Evolutionary conservation across 2,888 invertebrate species (phyloP), one percentile per base, ranked within the genome.

Genomic region (Dyspetes luteomarginatus): DNA sequence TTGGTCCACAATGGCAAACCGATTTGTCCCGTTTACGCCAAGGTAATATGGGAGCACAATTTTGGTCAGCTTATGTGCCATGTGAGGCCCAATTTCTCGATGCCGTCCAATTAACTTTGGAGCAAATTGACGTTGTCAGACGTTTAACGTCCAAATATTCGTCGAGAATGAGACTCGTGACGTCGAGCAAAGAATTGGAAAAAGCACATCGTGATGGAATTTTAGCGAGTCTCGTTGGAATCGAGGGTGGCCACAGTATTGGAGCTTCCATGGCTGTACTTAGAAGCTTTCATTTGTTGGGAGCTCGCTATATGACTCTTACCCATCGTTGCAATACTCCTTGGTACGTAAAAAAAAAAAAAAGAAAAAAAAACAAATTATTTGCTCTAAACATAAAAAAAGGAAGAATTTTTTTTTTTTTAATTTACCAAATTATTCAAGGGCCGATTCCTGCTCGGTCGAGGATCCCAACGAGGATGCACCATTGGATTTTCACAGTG

Each of bases 261-360:
- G 95, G 95, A 78, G 94, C 95, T 71, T 95, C 95, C 75, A 92
- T 95, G 86, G 95, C 94, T 0, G 94, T 94, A 1, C 92, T 95
- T 3, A 92, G 95, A 15, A 95, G 95, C 87, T 94, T 95, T 88
- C 95, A 95, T 89, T 92, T 94, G 65, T 91, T 95, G 3, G 95
- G 95, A 5, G 94, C 94, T 15, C 93, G 95, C 30, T 94, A 95
- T 86, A 93, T 95, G 90, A 95, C 95, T 0, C 90, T 95, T 9
- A 95, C 95, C 0, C 95, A 95, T 87, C 94, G 94, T 86, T 95
- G 95, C 89, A 94, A 94, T 68, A 95, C 95, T 0, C 95, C 95
- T 0, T 95, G 95, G 95, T 94, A 89, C 88, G 91, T 7, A n/a
- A 9, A 41, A 28, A 17, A 62, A 30, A n/a, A n/a, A n/a, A n/a